phyloP scores from a whole-genome alignment of 2,797 vertebrate genomes.

The Epinephelus awoara region DNA sequence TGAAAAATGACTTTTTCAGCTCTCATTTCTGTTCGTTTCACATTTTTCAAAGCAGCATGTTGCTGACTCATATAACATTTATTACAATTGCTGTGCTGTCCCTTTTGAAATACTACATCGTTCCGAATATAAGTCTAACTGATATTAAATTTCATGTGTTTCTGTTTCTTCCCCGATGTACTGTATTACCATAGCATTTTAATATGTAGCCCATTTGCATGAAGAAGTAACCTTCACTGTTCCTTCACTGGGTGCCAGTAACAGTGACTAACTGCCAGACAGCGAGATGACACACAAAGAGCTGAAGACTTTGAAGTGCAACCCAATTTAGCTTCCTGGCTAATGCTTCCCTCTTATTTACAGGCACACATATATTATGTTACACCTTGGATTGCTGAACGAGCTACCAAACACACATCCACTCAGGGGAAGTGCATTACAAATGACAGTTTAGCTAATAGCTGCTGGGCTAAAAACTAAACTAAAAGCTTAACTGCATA shows the following conservation, averaged over 20 bases:
- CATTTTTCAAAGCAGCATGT: not conserved
- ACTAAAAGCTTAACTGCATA: not conserved
- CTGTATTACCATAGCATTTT: not conserved
- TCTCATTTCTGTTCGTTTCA: slow-evolving; percentile 10
- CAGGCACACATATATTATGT: not conserved
- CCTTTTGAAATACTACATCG: not conserved
- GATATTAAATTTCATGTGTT: not conserved
- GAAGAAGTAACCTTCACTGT: not conserved
- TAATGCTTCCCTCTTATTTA: slow-evolving; percentile 25
- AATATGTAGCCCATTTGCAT: not conserved
- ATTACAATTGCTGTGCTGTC: not conserved
- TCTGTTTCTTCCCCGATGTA: not conserved
- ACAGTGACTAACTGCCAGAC: slow-evolving; percentile 8
- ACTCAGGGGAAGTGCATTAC: not conserved
- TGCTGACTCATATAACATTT: not conserved
- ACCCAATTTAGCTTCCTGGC: not conserved
- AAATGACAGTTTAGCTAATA: slow-evolving; percentile 10
- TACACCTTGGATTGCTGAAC: slow-evolving; percentile 4
- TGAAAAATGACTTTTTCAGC: slow-evolving; percentile 20
- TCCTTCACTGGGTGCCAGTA: slow-evolving; percentile 10
- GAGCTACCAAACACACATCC: slow-evolving; percentile 8
- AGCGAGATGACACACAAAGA: slow-evolving; percentile 11
- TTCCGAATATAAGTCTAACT: not conserved
- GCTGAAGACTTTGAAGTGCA: slow-evolving; percentile 14
- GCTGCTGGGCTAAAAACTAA: not conserved